Conservation (phyloP, 1,140 invertebrate genomes). For the Hyposmocoma kahamanoa region DNA sequence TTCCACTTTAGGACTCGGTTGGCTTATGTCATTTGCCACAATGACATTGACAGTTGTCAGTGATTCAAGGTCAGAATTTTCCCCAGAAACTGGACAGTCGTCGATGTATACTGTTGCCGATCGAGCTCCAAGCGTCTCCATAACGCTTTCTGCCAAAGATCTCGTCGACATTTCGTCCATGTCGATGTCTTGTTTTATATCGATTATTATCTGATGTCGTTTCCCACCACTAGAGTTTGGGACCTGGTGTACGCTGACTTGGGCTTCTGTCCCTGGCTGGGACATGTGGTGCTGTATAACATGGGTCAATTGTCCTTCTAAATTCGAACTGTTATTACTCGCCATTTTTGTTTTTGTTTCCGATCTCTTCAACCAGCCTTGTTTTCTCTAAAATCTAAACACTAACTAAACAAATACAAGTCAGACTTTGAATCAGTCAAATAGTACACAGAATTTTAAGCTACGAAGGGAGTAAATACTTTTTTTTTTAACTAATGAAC, state of each 20-base stretch:
- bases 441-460: slow-evolving; percentile 32
- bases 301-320: slow-evolving; percentile 56
- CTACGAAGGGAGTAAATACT: slow-evolving; percentile 23
- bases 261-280: slow-evolving; percentile 47
- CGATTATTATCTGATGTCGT: slow-evolving; percentile 70
- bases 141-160: slow-evolving; percentile 66
- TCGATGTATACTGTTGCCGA: slow-evolving; percentile 68
- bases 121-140: slow-evolving; percentile 67
- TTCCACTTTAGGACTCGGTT: slow-evolving; percentile 34
- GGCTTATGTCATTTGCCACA: slow-evolving; percentile 55
- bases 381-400: slow-evolving; percentile 7
- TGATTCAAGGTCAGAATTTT: slow-evolving; percentile 58
- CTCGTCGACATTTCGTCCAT: slow-evolving; percentile 68
- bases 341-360: slow-evolving; percentile 37
- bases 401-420: slow-evolving; percentile 21
- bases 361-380: not conserved
- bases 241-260: slow-evolving; percentile 66
- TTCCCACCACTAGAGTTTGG: slow-evolving; percentile 50
- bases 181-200: slow-evolving; percentile 71
- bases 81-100: slow-evolving; percentile 46
- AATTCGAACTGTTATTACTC: slow-evolving; percentile 37
- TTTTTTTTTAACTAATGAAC: slow-evolving; percentile 51
- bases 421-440: slow-evolving; percentile 59
- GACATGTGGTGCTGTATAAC: slow-evolving; percentile 64
- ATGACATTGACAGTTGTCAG: slow-evolving; percentile 68